Evolutionary conservation across 2,888 invertebrate species (phyloP), one percentile per base, ranked within the genome.

Genomic region (Ctena decussata): DNA sequence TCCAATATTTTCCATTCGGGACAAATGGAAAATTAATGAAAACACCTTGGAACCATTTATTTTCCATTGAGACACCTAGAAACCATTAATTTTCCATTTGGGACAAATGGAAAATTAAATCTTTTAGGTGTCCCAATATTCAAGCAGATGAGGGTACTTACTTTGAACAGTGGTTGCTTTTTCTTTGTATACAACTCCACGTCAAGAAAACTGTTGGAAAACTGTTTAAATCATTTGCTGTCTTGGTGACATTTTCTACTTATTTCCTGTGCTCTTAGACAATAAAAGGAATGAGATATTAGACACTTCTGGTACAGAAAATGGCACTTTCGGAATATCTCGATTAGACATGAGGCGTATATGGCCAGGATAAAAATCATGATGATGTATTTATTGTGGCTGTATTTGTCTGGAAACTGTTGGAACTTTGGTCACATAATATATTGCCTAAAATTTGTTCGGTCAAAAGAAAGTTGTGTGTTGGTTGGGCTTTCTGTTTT

Each of bases 291-390:
- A 65, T 35, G 24, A 65, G 65, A 65, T 65, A 65, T 65, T 32
- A 35, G 65, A 65, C 65, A 65, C 35, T 1, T 65, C 65, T 65
- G 35, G 32, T 35, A 65, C 5, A 65, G 35, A 35, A 24, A 65
- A 65, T 65, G 65, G 65, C 65, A 65, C 65, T 65, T 65, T 60
- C 35, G 35, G 65, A 65, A 65, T n/a, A 15, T 53, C 53, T n/a
- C 21, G 53, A 53, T 53, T 53, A n/a, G 53, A 53, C 21, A 53
- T 53, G 21, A 53, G 53, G 21, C 53, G 21, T 53, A 53, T 18
- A 3, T n/a, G 21, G 8, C 21, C 21, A n/a, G 53, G 21, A 53
- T 53, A 53, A 53, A n/a, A 53, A 53, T 21, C 21, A 18, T 53
- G 8, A 5, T 53, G 53, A 53, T 53, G 53, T 53, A 53, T 53